Percentiles rank a stretch among this genome's conserved stretches.
Conservation (phyloP, 2,888 invertebrate genomes). For the Drosophila niveifrons region DNA sequence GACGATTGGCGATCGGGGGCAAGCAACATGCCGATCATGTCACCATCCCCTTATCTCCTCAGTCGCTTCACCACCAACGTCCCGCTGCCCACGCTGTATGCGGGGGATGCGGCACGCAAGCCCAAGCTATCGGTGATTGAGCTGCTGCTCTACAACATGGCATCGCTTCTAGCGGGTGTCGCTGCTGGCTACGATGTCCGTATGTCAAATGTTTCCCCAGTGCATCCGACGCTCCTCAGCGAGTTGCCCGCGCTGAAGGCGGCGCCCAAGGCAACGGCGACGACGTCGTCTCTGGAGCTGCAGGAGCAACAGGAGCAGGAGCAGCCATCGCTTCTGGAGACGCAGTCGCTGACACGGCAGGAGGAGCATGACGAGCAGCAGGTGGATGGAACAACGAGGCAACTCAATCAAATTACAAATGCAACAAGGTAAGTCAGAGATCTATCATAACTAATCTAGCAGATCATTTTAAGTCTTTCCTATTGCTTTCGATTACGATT, state of each 20-base stretch:
- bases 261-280: slow-evolving; percentile 79
- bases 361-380: background rate
- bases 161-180: slow-evolving; percentile 95
- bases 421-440: slow-evolving; percentile 5
- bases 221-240: slow-evolving; percentile 91
- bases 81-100: slow-evolving; percentile 93
- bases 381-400: background rate
- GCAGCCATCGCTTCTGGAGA: background rate
- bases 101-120: slow-evolving; percentile 88
- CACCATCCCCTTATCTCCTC: slow-evolving; percentile 84
- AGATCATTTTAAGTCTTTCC: too few species aligned
- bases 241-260: slow-evolving; percentile 87
- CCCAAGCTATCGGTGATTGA: slow-evolving; percentile 85
- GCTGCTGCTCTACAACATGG: slow-evolving; percentile 93
- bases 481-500: too few species aligned
- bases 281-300: slow-evolving; percentile 2
- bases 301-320: slow-evolving; percentile 11
- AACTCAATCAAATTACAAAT: background rate
- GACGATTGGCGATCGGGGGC: slow-evolving; percentile 83
- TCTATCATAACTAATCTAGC: background rate
- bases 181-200: slow-evolving; percentile 97
- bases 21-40: slow-evolving; percentile 82
- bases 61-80: slow-evolving; percentile 86
- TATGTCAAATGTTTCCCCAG: slow-evolving; percentile 93
- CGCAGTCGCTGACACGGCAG: slow-evolving; percentile 5